Evolutionary conservation across 2,797 vertebrate species (phyloP).

Genomic region (Siniperca undulata): DNA sequence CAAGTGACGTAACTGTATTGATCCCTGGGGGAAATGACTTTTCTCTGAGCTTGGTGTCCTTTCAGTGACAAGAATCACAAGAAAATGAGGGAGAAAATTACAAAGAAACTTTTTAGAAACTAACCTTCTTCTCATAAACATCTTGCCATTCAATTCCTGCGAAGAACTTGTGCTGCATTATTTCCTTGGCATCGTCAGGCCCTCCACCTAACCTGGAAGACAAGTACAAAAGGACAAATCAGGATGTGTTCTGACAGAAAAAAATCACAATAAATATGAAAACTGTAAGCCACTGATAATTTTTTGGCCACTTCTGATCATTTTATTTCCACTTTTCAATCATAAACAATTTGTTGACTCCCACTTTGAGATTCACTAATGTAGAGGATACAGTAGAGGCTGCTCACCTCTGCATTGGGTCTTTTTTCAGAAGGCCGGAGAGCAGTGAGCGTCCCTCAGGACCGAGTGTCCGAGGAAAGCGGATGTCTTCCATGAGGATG

Average conservation of each 20-base stretch:
- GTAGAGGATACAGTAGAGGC: background rate
- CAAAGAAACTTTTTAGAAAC: conserved; percentile 40
- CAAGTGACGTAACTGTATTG: background rate
- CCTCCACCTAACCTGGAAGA: conserved; percentile 94
- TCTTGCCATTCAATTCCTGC: conserved; percentile 95
- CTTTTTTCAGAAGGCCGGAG: conserved; percentile 95
- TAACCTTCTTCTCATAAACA: conserved; percentile 98
- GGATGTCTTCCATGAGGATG: conserved; percentile 97
- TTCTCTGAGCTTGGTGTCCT: background rate
- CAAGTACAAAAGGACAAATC: background rate
- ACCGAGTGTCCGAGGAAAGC: conserved; percentile 95
- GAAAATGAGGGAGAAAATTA: background rate
- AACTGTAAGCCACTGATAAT: background rate
- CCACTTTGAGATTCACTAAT: background rate
- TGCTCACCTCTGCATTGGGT: conserved; percentile 93
- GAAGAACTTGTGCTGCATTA: conserved; percentile 99
- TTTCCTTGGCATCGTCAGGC: conserved; percentile 96
- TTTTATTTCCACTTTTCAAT: background rate
- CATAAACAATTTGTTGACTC: background rate
- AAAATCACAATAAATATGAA: background rate
- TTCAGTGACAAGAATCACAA: background rate
- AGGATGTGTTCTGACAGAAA: background rate
- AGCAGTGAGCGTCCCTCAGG: conserved; percentile 94
- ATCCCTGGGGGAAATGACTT: background rate
- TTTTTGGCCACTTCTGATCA: background rate